phyloP scores from a whole-genome alignment of 1,140 invertebrate genomes.

The Caerostris darwini region DNA sequence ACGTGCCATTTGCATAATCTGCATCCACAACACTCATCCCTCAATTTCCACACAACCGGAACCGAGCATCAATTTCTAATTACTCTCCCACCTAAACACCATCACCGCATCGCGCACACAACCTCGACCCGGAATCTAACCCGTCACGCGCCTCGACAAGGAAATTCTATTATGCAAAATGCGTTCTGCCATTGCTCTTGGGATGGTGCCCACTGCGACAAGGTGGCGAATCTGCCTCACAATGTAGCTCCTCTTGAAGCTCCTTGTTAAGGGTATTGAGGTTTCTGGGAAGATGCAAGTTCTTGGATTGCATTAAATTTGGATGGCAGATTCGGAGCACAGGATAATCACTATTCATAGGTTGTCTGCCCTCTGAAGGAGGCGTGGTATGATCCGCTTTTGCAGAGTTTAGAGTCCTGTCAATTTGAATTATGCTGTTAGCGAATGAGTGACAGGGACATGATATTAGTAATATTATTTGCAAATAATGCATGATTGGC shows the following conservation, averaged over 20 bases:
- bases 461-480: too few relatives aligned
- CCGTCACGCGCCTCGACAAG: background rate
- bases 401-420: too few relatives aligned
- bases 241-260: background rate
- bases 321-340: too few relatives aligned
- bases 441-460: too few relatives aligned
- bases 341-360: too few relatives aligned
- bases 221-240: background rate
- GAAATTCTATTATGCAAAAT: conserved; percentile 13
- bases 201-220: background rate
- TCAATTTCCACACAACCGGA: background rate
- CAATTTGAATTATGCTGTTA: too few relatives aligned
- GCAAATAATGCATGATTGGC: too few relatives aligned
- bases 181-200: background rate
- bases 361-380: too few relatives aligned
- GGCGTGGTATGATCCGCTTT: too few relatives aligned
- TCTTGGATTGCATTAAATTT: too few relatives aligned
- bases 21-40: background rate
- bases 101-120: background rate
- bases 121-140: too few relatives aligned
- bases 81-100: background rate
- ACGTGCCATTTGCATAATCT: background rate
- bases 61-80: background rate
- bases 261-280: background rate
- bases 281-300: too few relatives aligned